Base-by-base conservation (phyloP, 2,888 invertebrate species). In the Pandemis cinnamomeana region DNA sequence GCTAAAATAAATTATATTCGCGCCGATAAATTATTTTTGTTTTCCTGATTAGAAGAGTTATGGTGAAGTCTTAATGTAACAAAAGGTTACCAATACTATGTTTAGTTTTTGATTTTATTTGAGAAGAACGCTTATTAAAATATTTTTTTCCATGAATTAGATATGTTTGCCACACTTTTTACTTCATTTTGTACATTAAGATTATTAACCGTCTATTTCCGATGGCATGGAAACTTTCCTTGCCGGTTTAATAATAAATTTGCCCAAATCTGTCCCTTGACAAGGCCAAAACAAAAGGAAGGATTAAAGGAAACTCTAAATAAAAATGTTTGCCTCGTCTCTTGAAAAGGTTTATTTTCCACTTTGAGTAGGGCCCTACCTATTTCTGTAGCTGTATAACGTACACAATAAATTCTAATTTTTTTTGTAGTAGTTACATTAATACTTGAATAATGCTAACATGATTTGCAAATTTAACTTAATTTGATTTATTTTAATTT, bases 301-400 rank as follows among this genome's bases (percentile, higher is more conserved):
- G 81, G 80, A 82, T 85, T 83, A 84, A 81, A 84, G 79, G 84
- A 84, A 84, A 81, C 79, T 83, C 81, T 85, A 82, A 84, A 84
- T 80, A 83, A 82, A 83, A 82, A 78, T 78, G 78, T 70, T 78
- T 82, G 79, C 79, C 79, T 61, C 61, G 7, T 41, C 81, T 82
- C 80, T 82, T 71, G 1, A 6, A 81, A 82, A 79, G 41, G 61
- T 44, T 64, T 58, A 27, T 27, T 58, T 58, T 58, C 58, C 10
- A 10, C 27, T 58, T 58, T 20, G 58, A 15, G 53, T 55, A 20
- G 15, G 53, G 4, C 27, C 1, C 27, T 36, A 36, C 4, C 27
- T 36, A 36, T 36, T 36, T 36, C 27, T 36, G 2, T 36, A 36
- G 27, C 1, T 36, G 1, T 36, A 20, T 20, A 20, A 20, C 20